phyloP scores from a whole-genome alignment of 2,888 invertebrate species.

The Heteropelma amictum region DNA sequence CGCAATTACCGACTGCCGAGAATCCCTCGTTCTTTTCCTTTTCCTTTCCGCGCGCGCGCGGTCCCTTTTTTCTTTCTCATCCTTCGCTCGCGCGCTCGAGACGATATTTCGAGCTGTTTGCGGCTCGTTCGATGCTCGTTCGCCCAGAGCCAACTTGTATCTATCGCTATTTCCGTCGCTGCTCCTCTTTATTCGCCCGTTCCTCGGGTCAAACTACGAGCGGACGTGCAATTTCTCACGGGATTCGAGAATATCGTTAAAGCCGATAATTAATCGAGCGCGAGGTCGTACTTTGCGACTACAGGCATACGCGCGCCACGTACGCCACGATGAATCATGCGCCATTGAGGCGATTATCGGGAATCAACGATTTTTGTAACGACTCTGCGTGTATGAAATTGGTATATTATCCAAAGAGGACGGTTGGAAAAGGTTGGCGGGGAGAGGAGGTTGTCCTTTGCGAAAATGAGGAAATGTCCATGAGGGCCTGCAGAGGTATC shows the following conservation, averaged over 20 bases:
- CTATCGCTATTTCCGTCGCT: not conserved
- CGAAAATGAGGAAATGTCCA: not conserved
- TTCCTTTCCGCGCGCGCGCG: slow-evolving; percentile 1
- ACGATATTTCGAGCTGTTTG: slow-evolving; percentile 41
- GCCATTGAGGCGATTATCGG: no score
- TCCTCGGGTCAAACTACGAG: slow-evolving; percentile 21
- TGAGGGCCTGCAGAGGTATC: not conserved
- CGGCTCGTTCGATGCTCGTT: slow-evolving; percentile 47
- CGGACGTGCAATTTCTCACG: slow-evolving; percentile 48
- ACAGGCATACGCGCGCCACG: no score
- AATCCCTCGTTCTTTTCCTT: slow-evolving; percentile 18
- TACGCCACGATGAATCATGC: no score
- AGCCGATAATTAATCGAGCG: slow-evolving; percentile 11
- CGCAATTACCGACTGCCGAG: slow-evolving; percentile 4
- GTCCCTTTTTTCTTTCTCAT: not conserved
- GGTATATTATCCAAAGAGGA: no score
- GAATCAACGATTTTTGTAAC: no score
- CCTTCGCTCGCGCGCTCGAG: no score
- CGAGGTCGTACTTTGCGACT: not conserved
- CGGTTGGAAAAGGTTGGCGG: no score
- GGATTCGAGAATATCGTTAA: slow-evolving; percentile 29
- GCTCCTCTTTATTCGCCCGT: slow-evolving; percentile 19
- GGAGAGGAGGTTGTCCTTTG: not conserved
- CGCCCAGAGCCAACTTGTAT: slow-evolving; percentile 37
- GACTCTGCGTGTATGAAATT: no score